Evolutionary conservation across 2,113 vertebrate species (phyloP), one percentile per base, ranked within the genome.

Genomic region (Enhydra lutris): DNA sequence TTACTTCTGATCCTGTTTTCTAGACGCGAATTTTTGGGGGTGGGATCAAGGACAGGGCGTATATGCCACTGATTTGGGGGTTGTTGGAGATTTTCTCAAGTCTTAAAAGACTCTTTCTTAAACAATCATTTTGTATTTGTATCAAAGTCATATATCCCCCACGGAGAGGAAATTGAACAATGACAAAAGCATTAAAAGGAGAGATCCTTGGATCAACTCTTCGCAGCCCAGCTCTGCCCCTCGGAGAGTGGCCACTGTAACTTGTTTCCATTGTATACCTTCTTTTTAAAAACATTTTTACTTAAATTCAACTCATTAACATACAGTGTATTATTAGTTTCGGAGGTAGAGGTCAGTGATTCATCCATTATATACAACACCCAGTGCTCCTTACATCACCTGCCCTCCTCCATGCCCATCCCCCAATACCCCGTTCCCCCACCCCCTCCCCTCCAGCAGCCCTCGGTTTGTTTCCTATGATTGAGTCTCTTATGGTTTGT

Each of bases 171-270:
- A 96, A 85, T 4, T 8, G 26, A 76, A 36, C 36, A 12, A 36
- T 34, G 26, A 13, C 47, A 20, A 12, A 29, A 74, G 39, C 17
- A 12, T 81, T 31, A n/a, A 69, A 57, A 42, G 11, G 39, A 36
- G 13, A 76, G 83, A 57, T 11, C 36, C 4, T 52, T 12, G 20
- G 61, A 69, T 36, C 45, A 24, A 1, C 15, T 21, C 2, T 55
- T 36, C 8, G 10, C 36, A 34, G n/a, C 67, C 12, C 55, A 11
- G 24, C n/a, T 15, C 61, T 21, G 73, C 18, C 9, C 63, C 63
- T 36, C 15, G 0, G 1, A 10, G 23, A 55, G 13, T n/a, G 9
- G 10, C 24, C 39, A 5, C 57, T 0, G 6, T 14, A 3, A n/a
- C 14, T 29, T 3, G 42, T 13, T 34, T 21, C 6, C 20, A 1